These are phyloP conservation scores for Rhinolophus ferrumequinum DNA, from an alignment of 2,113 vertebrate genomes.

Conservation along the genomic window DNA sequence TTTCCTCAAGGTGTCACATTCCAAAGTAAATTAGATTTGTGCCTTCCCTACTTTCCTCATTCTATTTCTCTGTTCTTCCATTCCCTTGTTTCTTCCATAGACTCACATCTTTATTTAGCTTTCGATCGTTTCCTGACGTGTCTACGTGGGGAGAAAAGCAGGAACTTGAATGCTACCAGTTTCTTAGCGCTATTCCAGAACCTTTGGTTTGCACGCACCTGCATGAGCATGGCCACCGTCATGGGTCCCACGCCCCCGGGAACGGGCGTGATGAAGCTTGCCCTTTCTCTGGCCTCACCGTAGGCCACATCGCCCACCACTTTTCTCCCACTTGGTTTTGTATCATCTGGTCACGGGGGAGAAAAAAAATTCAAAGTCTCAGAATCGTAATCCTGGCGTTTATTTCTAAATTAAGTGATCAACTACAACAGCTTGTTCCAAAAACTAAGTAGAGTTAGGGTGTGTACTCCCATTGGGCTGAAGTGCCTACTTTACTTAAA, in stretches of 20 bases:
- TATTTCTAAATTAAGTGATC: neutral
- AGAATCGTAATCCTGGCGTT: neutral
- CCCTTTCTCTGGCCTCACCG: conserved; percentile 91
- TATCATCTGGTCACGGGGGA: conserved; percentile 87
- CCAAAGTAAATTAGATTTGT: neutral
- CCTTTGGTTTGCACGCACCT: conserved; percentile 84
- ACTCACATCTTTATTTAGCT: neutral
- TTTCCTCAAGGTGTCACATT: neutral
- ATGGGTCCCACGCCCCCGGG: conserved; percentile 98
- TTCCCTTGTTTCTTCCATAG: neutral
- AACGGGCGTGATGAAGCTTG: conserved; percentile 96
- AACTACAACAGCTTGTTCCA: neutral
- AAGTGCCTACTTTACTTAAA: neutral
- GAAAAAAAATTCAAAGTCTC: neutral
- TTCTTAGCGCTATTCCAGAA: neutral
- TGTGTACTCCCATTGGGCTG: neutral
- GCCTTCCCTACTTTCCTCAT: neutral
- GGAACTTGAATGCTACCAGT: neutral
- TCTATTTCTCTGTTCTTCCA: neutral
- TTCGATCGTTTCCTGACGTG: neutral
- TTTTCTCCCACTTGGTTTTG: conserved; percentile 91
- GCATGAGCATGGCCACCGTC: conserved; percentile 99
- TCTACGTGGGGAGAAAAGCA: neutral
- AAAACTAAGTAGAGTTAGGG: neutral
- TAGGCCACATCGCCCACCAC: conserved; percentile 96